Conservation (phyloP, 2,797 vertebrate genomes). For the Chrysolophus pictus region DNA sequence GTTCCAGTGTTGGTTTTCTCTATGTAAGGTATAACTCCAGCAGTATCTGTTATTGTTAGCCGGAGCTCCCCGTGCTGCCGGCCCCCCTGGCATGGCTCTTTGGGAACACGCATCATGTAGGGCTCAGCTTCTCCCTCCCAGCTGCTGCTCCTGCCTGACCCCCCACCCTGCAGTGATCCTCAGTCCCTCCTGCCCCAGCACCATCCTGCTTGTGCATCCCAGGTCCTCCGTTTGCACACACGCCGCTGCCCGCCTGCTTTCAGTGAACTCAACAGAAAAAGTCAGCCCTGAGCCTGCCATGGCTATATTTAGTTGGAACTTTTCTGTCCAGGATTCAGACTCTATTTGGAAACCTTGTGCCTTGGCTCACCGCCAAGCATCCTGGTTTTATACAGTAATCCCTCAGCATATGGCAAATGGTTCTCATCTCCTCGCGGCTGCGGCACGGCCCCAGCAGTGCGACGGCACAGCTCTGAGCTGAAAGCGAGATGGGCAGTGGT, state of each 20-base stretch:
- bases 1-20: constrained; percentile 25
- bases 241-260: constrained; percentile 50
- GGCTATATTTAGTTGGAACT: constrained; percentile 80
- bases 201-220: too few species aligned
- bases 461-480: neutral
- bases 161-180: neutral
- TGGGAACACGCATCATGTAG: constrained; percentile 12
- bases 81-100: neutral
- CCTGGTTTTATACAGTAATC: constrained; percentile 73
- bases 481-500: neutral
- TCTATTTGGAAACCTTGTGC: constrained; percentile 79
- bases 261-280: constrained; percentile 45
- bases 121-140: neutral
- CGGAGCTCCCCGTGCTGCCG: neutral
- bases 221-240: too few species aligned
- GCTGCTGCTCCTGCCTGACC: too few species aligned
- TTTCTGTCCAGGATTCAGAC: constrained; percentile 73
- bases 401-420: constrained; percentile 69
- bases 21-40: constrained; percentile 31
- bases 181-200: neutral
- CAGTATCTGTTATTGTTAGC: constrained; percentile 32
- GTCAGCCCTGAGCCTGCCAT: constrained; percentile 52
- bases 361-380: constrained; percentile 72
- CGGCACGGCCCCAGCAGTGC: neutral
- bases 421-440: constrained; percentile 47